Evolutionary conservation across 1,140 invertebrate species (phyloP), one percentile per base, ranked within the genome.

Genomic region (Papilio helenus): DNA sequence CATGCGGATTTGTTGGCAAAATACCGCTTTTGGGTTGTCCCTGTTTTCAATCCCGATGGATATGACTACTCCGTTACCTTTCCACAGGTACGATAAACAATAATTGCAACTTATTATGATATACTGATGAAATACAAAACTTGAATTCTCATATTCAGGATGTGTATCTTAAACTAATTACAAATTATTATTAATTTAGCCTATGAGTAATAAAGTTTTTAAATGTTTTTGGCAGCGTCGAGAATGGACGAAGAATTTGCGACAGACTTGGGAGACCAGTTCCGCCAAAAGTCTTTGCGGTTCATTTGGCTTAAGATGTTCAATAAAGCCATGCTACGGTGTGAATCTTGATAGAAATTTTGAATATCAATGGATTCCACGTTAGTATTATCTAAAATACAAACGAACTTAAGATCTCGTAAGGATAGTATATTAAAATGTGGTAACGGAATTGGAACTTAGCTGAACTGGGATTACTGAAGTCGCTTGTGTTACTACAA

Each of bases 31-130:
- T 94, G 92, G 91, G 82, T 98, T 46, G 88, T 97, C 71, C 97
- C 97, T 0, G 89, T 96, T 18, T 90, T 96, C 72, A 98, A 98
- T 90, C 97, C 97, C 0, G 97, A 98, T 88, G 97, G 97, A 44
- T 97, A 97, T 84, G 96, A 96, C 79, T 97, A 96, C 84, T 95
- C 96, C 2, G 90, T 92, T 85, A 93, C 90, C 1, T 94, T 94
- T 84, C 89, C 91, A 58, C 86, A 89, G 14, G 93, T 94, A 83
- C 71, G 86, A 87, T 39, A 34, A 29, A 49, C n/a, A 10, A 61
- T 23, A 61, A 61, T 26, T 61, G 3, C 46, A 49, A 49, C 16
- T 39, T 39, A 46, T 46, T 12, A 46, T 16, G 44, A 46, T 10
- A 12, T 46, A 46, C 10, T 39, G 5, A 39, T 39, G 34, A 39